These are phyloP conservation scores for Prolemur simus DNA, from an alignment of 2,113 vertebrate species.

Conservation along the genomic window DNA sequence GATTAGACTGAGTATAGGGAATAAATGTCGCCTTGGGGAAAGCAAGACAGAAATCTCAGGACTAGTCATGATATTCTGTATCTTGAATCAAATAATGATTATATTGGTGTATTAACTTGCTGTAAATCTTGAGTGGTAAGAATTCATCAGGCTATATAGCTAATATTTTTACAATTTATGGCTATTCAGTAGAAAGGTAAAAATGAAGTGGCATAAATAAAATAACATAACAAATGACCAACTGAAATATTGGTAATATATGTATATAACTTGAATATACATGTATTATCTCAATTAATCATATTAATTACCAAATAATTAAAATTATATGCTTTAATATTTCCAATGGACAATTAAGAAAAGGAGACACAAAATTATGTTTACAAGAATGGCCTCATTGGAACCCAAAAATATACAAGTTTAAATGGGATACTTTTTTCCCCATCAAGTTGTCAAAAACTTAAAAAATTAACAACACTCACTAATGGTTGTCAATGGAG, in stretches of 20 bases:
- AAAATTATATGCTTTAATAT: not conserved
- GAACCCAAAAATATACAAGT: not conserved
- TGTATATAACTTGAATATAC: not conserved
- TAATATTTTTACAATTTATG: not conserved
- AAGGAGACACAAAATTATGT: not conserved
- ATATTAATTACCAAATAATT: too few relatives aligned
- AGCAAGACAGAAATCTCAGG: not conserved
- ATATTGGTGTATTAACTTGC: not conserved
- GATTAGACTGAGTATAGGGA: not conserved
- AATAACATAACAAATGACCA: not conserved
- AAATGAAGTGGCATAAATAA: not conserved
- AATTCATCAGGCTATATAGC: not conserved
- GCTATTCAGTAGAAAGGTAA: not conserved
- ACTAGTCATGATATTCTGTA: not conserved
- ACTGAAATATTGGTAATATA: too few relatives aligned
- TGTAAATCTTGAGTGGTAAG: not conserved
- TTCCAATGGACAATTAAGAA: not conserved
- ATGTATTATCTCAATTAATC: not conserved
- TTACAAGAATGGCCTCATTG: not conserved
- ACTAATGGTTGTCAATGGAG: not conserved
- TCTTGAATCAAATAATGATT: not conserved
- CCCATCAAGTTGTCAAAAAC: not conserved
- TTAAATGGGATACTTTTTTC: not conserved
- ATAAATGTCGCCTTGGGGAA: rapidly evolving
- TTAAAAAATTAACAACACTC: not conserved